These are phyloP conservation scores for Enteromius mattozi DNA, from an alignment of 2,797 vertebrate species.

Conservation along the genomic window DNA sequence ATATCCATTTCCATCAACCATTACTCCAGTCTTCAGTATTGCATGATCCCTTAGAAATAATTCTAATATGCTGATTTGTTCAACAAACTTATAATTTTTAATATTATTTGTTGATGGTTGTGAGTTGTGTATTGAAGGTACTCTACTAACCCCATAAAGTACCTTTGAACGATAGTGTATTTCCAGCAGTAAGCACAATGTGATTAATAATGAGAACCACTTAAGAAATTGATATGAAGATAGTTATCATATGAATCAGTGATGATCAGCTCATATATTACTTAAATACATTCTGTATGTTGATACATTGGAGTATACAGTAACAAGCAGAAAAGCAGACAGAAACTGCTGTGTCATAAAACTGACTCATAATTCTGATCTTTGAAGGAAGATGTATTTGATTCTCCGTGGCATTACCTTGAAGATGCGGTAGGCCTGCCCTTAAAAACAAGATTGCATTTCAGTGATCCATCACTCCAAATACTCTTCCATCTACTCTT, in stretches of 20 bases:
- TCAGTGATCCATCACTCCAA: conserved; percentile 73
- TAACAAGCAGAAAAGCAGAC: conserved; percentile 1
- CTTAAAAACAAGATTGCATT: conserved; percentile 68
- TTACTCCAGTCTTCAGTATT: neutral
- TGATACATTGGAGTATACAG: conserved; percentile 12
- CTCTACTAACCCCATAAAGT: neutral
- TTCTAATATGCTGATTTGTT: too few relatives aligned
- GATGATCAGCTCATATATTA: neutral
- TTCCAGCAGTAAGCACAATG: neutral
- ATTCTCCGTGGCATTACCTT: conserved; percentile 55
- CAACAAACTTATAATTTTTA: neutral
- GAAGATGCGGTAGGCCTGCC: conserved; percentile 21
- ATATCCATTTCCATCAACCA: neutral
- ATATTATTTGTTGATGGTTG: neutral
- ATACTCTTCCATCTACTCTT: conserved; percentile 67
- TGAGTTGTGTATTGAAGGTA: too few relatives aligned
- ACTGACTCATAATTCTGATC: neutral
- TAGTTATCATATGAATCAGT: neutral
- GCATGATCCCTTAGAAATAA: neutral
- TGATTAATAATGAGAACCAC: neutral
- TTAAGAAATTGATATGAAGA: neutral
- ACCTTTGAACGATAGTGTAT: neutral
- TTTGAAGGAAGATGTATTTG: conserved; percentile 29
- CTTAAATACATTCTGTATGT: conserved; percentile 3
- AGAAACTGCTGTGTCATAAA: conserved; percentile 11